phyloP scores from a whole-genome alignment of 2,888 invertebrate genomes.

The Hydroisotoma schaefferi region DNA sequence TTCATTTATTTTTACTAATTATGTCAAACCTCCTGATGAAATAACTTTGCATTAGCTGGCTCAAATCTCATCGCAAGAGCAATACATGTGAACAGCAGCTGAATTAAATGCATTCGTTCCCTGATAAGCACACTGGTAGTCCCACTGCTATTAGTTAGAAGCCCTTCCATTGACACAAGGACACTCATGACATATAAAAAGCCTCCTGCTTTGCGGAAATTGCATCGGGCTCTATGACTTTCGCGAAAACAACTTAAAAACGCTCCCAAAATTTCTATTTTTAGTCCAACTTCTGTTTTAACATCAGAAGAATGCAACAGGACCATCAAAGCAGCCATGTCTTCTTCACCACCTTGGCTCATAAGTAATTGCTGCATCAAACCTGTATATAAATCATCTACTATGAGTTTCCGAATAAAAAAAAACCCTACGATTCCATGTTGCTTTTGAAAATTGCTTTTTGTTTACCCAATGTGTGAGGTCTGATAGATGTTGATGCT shows the following conservation, averaged over 20 bases:
- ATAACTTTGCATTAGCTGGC: conserved; percentile 97
- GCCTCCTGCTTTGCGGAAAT: conserved; percentile 96
- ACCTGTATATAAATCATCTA: conserved; percentile 54
- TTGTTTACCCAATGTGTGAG: conserved; percentile 68
- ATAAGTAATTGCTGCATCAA: conserved; percentile 84
- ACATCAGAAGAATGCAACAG: conserved; percentile 87
- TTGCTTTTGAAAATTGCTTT: background rate
- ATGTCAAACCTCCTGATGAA: conserved; percentile 76
- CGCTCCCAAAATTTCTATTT: conserved; percentile 85
- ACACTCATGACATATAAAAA: conserved; percentile 97
- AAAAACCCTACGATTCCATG: too few relatives aligned
- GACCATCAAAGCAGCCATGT: conserved; percentile 86
- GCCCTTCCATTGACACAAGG: conserved; percentile 84
- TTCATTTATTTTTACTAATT: background rate
- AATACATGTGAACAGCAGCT: conserved; percentile 88
- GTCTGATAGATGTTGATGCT: conserved; percentile 70
- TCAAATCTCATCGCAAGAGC: conserved; percentile 98
- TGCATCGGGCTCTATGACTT: conserved; percentile 91
- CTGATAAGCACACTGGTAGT: conserved; percentile 27
- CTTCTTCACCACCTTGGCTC: conserved; percentile 90
- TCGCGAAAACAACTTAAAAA: conserved; percentile 85
- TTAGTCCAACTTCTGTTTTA: conserved; percentile 69
- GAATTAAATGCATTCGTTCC: conserved; percentile 73
- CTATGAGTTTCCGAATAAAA: background rate
- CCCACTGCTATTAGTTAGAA: conserved; percentile 54